Conservation (phyloP, 2,797 vertebrate genomes). For the Clarias platycephalus region DNA sequence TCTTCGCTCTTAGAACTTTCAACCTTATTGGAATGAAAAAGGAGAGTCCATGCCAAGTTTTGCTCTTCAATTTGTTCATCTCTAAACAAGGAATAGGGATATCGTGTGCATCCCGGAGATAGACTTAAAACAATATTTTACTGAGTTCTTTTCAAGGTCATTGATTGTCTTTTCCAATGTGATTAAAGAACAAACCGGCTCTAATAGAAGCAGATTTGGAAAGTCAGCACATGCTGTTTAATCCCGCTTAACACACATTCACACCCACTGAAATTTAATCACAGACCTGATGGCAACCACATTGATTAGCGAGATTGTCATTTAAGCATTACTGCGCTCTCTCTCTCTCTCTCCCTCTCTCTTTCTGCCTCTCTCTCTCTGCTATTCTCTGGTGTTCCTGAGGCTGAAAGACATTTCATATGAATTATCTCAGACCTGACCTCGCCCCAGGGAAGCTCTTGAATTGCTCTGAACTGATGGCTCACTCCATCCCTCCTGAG, state of each 20-base stretch:
- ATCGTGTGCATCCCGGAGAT: background rate
- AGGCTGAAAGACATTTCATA: slow-evolving; percentile 40
- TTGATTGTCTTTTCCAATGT: slow-evolving; percentile 39
- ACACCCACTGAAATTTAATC: slow-evolving; percentile 52
- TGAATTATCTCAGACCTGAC: slow-evolving; percentile 46
- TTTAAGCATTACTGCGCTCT: slow-evolving; percentile 53
- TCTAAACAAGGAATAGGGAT: slow-evolving; percentile 7
- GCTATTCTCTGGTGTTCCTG: slow-evolving; percentile 31
- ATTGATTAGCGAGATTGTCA: slow-evolving; percentile 58
- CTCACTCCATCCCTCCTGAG: slow-evolving; percentile 17
- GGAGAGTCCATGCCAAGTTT: background rate
- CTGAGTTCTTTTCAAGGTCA: slow-evolving; percentile 24
- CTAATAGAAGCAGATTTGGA: slow-evolving; percentile 20
- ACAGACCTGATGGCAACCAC: slow-evolving; percentile 48
- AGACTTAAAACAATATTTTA: slow-evolving; percentile 19
- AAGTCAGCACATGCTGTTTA: slow-evolving; percentile 20
- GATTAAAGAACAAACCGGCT: slow-evolving; percentile 8
- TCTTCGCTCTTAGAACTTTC: background rate
- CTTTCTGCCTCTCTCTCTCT: background rate
- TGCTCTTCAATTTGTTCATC: slow-evolving; percentile 36
- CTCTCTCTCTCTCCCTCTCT: slow-evolving; percentile 2
- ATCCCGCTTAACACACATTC: slow-evolving; percentile 13
- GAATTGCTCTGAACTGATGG: slow-evolving; percentile 32
- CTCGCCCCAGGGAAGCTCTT: slow-evolving; percentile 24
- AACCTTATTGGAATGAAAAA: slow-evolving; percentile 3